These are phyloP conservation scores for Melanostigma gelatinosum DNA, from an alignment of 2,113 vertebrate species.

Conservation along the genomic window DNA sequence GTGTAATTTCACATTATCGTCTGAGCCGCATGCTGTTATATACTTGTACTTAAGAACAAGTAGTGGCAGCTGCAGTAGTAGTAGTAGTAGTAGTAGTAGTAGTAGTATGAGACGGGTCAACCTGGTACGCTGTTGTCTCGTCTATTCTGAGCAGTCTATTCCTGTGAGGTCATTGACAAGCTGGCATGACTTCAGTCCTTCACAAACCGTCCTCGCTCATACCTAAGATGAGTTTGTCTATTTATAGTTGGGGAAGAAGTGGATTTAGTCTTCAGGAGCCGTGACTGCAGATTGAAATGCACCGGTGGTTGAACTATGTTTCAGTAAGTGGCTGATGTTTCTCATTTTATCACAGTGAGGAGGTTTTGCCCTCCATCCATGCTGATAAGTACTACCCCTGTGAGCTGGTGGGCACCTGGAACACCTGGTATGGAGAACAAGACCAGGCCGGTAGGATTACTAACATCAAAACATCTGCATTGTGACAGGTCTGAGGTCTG, in stretches of 20 bases:
- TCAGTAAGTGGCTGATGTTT: slow-evolving; percentile 23
- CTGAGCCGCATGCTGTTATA: neutral
- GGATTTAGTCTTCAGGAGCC: neutral
- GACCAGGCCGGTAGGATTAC: slow-evolving; percentile 95
- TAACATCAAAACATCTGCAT: slow-evolving; percentile 26
- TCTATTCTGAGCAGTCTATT: slow-evolving; percentile 50
- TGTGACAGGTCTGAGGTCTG: neutral
- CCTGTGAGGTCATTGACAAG: slow-evolving; percentile 50
- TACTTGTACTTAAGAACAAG: neutral
- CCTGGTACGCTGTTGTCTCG: slow-evolving; percentile 12
- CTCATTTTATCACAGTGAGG: slow-evolving; percentile 85
- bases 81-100: too few relatives aligned
- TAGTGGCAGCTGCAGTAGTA: neutral
- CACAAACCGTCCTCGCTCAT: slow-evolving; percentile 36
- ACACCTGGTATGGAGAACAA: slow-evolving; percentile 99
- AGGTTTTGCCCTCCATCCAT: slow-evolving; percentile 94
- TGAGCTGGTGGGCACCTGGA: slow-evolving; percentile 98
- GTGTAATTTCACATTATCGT: slow-evolving; percentile 50
- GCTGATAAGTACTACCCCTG: slow-evolving; percentile 95
- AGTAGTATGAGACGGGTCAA: neutral
- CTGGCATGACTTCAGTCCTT: slow-evolving; percentile 21
- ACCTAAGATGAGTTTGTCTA: slow-evolving; percentile 14
- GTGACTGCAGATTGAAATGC: neutral
- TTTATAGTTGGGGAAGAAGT: neutral
- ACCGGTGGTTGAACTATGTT: neutral